Conservation (phyloP, 2,113 vertebrate genomes). For the Pavo muticus region DNA sequence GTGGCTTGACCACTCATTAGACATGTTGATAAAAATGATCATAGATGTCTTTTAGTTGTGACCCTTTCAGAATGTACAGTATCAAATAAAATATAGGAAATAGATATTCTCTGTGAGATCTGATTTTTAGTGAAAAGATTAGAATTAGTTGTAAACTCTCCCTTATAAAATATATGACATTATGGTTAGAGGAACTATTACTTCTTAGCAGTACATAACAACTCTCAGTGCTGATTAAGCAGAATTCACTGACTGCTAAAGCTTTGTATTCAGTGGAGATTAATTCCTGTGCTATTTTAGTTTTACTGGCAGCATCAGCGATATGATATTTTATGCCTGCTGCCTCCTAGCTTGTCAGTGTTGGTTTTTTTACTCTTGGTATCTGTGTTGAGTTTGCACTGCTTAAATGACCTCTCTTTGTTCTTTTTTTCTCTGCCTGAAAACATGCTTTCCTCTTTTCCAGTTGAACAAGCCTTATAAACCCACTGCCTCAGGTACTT, state of each 20-base stretch:
- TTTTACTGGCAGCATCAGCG: not conserved
- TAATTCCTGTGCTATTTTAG: not conserved
- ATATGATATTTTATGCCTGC: not conserved
- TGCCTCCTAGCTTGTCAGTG: not conserved
- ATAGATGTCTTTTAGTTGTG: not conserved
- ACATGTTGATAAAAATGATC: not conserved
- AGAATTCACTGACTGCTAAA: not conserved
- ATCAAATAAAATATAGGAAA: not conserved
- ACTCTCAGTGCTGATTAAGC: not conserved
- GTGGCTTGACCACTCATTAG: not conserved
- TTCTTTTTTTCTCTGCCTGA: not conserved
- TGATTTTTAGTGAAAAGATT: not conserved
- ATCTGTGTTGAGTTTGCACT: not conserved
- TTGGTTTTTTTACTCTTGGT: not conserved
- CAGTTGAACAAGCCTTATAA: constrained; percentile 15
- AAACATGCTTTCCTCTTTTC: not conserved
- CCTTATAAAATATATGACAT: not conserved
- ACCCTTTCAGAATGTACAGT: not conserved
- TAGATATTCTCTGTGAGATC: not conserved
- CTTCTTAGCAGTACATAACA: not conserved
- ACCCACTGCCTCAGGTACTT: not conserved
- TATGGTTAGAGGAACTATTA: not conserved
- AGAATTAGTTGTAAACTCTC: not conserved
- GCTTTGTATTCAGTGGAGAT: not conserved
- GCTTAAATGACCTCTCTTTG: not conserved